These are phyloP conservation scores for Arnoldichthys spilopterus DNA, from an alignment of 2,797 vertebrate species.

Conservation along the genomic window DNA sequence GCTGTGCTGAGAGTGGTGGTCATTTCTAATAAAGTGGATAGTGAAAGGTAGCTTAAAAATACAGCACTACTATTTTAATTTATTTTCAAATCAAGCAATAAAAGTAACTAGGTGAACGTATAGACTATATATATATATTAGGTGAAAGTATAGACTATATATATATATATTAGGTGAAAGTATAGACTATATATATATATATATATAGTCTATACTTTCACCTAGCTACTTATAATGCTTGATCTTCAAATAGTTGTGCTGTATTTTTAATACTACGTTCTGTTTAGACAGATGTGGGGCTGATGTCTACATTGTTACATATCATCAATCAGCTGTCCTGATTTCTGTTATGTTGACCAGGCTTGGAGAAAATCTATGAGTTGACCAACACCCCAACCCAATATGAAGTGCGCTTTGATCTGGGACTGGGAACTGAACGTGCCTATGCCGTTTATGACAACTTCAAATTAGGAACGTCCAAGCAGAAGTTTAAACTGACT, in stretches of 20 bases:
- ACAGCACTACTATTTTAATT: not conserved
- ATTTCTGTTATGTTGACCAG: conserved; percentile 62
- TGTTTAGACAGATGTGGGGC: not conserved
- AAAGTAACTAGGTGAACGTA: no score
- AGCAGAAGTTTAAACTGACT: conserved; percentile 82
- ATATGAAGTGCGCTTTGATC: conserved; percentile 83
- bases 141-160: no score
- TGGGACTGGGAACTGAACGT: conserved; percentile 78
- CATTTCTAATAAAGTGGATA: not conserved
- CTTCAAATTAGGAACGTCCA: conserved; percentile 84
- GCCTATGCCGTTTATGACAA: conserved; percentile 82
- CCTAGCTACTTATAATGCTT: no score
- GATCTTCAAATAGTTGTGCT: no score
- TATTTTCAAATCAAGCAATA: no score
- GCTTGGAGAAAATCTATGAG: conserved; percentile 87
- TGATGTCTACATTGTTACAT: not conserved
- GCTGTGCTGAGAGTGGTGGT: not conserved
- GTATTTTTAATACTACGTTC: no score
- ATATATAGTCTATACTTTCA: no score
- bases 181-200: no score
- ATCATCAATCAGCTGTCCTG: not conserved
- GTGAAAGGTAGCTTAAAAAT: not conserved
- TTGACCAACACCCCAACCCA: conserved; percentile 80
- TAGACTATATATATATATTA: no score
- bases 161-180: no score